Percentiles rank a stretch among this genome's conserved stretches.
These are phyloP conservation scores for Cabera pusaria DNA, from an alignment of 2,888 invertebrate species.

Conservation along the genomic window DNA sequence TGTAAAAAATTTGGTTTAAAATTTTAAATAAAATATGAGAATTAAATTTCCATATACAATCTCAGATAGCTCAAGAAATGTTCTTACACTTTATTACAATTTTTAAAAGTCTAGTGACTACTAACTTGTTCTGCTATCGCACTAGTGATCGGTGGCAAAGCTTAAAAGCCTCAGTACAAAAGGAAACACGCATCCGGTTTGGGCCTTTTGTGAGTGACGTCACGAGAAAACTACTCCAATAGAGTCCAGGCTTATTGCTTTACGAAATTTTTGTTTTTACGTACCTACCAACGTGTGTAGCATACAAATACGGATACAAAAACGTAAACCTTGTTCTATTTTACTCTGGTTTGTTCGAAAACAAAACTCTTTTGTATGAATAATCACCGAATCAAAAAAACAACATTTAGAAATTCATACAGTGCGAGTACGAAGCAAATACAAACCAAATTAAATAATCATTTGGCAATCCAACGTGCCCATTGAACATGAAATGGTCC, in stretches of 20 bases:
- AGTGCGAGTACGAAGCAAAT: constrained; percentile 45
- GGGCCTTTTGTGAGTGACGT: constrained; percentile 46
- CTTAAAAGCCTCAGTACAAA: constrained; percentile 64
- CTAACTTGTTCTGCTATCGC: constrained; percentile 8
- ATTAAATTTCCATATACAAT: too few species aligned
- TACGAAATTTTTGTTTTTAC: constrained; percentile 2
- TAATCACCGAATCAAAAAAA: constrained; percentile 12
- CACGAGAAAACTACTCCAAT: constrained; percentile 18
- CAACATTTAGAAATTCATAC: constrained; percentile 23
- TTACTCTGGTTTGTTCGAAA: too few species aligned
- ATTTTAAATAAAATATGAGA: too few species aligned
- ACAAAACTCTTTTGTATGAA: constrained; percentile 4
- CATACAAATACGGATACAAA: too few species aligned
- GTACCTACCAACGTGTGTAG: too few species aligned
- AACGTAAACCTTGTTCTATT: too few species aligned
- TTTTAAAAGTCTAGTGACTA: not conserved
- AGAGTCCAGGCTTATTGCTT: constrained; percentile 9
- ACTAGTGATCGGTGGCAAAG: constrained; percentile 46
- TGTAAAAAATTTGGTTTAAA: too few species aligned
- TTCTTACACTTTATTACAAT: not conserved
- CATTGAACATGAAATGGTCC: constrained; percentile 62
- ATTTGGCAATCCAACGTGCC: constrained; percentile 47
- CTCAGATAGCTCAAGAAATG: too few species aligned
- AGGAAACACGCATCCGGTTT: constrained; percentile 59
- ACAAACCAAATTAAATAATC: constrained; percentile 65